A percentile compares a stretch with the other conserved stretches of the same genome.
phyloP scores from a whole-genome alignment of 2,797 vertebrate species.

The Enteromius thamalakanensis region DNA sequence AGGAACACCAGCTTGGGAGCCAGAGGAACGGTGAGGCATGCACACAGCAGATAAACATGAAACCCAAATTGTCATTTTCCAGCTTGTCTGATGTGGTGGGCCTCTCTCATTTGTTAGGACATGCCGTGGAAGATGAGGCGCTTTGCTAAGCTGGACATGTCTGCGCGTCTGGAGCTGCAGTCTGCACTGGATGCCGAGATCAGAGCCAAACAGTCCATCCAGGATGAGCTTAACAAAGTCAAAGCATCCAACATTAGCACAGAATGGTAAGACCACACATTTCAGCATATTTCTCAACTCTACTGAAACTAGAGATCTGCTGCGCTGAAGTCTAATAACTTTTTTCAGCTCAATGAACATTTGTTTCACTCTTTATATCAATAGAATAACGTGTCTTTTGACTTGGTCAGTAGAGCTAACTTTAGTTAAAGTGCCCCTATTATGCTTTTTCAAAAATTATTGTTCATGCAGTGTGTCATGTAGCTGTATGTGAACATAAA shows the following conservation, averaged over 20 bases:
- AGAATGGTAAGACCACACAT: constrained; percentile 83
- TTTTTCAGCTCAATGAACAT: not conserved
- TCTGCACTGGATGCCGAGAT: constrained; percentile 97
- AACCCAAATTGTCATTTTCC: not conserved
- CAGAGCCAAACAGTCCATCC: constrained; percentile 94
- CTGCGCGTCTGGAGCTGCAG: constrained; percentile 94
- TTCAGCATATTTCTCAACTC: not conserved
- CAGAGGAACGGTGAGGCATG: constrained; percentile 87
- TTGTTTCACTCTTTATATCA: not conserved
- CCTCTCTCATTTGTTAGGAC: constrained; percentile 77
- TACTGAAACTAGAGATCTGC: constrained; percentile 13
- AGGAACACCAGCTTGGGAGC: constrained; percentile 93
- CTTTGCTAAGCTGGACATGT: constrained; percentile 98
- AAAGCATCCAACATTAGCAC: constrained; percentile 92
- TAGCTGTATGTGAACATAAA: too few species aligned
- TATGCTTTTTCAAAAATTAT: too few species aligned
- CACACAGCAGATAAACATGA: not conserved
- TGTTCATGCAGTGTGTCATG: too few species aligned
- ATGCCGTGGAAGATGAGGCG: constrained; percentile 99
- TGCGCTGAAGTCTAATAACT: not conserved
- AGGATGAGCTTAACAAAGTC: constrained; percentile 96
- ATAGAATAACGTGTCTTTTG: not conserved
- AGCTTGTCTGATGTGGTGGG: constrained; percentile 1
- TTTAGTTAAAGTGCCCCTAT: too few species aligned
- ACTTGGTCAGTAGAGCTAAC: not conserved